phyloP scores from a whole-genome alignment of 2,113 vertebrate species.

The Accipiter cooperii region DNA sequence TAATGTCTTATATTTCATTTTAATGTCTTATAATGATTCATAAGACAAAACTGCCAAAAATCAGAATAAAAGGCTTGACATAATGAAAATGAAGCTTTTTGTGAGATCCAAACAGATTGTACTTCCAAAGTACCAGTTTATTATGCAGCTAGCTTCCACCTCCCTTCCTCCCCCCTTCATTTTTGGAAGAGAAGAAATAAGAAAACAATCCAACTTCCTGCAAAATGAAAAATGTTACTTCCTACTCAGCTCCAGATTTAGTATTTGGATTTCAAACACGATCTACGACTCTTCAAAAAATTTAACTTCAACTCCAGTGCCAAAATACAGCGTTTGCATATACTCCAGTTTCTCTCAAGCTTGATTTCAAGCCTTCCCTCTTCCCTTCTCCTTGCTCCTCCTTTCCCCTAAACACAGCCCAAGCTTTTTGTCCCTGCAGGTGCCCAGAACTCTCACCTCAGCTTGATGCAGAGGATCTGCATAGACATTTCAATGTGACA shows the following conservation, averaged over 20 bases:
- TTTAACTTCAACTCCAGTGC: background rate
- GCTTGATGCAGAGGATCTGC: background rate
- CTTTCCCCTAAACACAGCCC: background rate
- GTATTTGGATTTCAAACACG: background rate
- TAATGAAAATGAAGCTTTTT: background rate
- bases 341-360: background rate
- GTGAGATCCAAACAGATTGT: constrained; percentile 5
- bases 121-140: background rate
- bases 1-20: background rate
- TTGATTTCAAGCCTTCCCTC: background rate
- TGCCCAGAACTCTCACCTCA: background rate
- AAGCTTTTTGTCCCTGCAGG: background rate
- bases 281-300: background rate
- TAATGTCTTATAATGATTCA: background rate
- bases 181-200: constrained; percentile 18
- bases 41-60: background rate
- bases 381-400: background rate
- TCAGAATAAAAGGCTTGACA: background rate
- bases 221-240: constrained; percentile 27
- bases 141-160: background rate
- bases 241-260: constrained; percentile 55
- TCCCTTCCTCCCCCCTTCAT: background rate
- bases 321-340: background rate
- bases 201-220: constrained; percentile 49
- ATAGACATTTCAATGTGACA: background rate